These are phyloP conservation scores for Drosophila eohydei DNA, from an alignment of 2,888 invertebrate genomes.

Conservation along the genomic window DNA sequence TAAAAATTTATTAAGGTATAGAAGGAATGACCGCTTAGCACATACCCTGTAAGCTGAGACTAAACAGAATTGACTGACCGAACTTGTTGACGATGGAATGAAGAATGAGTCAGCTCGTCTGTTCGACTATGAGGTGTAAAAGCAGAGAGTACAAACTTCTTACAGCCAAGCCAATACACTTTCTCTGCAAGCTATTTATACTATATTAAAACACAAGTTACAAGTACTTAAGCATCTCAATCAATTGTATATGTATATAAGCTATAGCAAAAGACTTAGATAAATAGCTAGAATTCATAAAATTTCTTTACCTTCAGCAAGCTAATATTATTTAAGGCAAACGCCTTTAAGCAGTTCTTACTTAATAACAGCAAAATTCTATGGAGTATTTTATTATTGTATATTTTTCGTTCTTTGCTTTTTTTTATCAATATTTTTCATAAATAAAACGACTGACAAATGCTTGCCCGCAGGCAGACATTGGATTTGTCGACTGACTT, in stretches of 20 bases:
- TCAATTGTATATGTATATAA: background rate
- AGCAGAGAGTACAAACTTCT: background rate
- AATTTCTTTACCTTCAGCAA: background rate
- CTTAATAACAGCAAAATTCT: background rate
- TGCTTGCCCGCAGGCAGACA: conserved; percentile 22
- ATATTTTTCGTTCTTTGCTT: background rate
- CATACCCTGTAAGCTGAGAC: background rate
- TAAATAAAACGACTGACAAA: conserved; percentile 29
- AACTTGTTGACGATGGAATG: too few species aligned
- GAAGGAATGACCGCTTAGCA: background rate
- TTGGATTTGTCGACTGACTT: conserved; percentile 33
- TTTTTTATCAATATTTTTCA: background rate
- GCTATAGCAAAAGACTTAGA: background rate
- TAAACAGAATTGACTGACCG: background rate
- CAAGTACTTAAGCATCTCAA: background rate
- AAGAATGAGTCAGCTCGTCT: too few species aligned
- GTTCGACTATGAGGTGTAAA: background rate
- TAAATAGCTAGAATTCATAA: background rate
- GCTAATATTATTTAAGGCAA: background rate
- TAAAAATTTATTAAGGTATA: too few species aligned
- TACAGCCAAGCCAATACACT: background rate
- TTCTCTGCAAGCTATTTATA: background rate
- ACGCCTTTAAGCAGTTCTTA: background rate
- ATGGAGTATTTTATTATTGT: background rate
- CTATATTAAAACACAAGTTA: background rate